Base-by-base conservation (phyloP, 92 coral and sea anemone species). In the Meandrina meandrites region DNA sequence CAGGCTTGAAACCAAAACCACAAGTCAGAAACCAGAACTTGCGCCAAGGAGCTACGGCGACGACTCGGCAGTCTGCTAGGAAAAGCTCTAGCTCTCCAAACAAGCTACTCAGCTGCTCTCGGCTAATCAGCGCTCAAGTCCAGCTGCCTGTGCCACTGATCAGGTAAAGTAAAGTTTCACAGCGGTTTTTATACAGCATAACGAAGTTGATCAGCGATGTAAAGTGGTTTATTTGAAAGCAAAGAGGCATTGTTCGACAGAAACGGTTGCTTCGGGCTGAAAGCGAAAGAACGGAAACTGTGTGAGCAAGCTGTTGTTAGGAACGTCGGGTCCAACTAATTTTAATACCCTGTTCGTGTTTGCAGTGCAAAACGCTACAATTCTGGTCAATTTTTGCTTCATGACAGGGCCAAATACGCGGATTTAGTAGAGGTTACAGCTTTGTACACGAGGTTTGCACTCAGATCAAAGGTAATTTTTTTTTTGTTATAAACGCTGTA, bases 1-100 rank as follows among this genome's bases (percentile, higher is more conserved):
- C 88, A 67, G 88, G 88, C 51, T 6, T 35, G 75, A 84, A 84
- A 75, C 40, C 80, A 84, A 57, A 74, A 74, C 72, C 51, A 64
- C 84, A 17, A 27, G 18, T 22, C 1, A 40, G 34, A 75, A 32
- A 22, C 76, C 22, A 48, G 34, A 54, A 78, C 47, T 15, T 58
- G 68, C 22, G 58, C 40, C 64, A 14, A 17, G 31, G 27, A 28
- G 17, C 76, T 71, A 24, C 76, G 24, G 76, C 71, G 73, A 12
- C 73, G 17, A 68, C 50, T 18, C 48, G 40, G 45, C 16, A 11
- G 71, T 5, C 79, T 22, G 31, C 19, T 30, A 12, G 50, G 50
- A 47, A 73, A 66, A 32, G 2, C 27, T 31, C 36, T 28, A 4
- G 58, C 27, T 84, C 58, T 75, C 53, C 37, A 31, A 47, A 84